Base-by-base conservation (phyloP, 2,888 invertebrate genomes). In the Dinocampus coccinellae region DNA sequence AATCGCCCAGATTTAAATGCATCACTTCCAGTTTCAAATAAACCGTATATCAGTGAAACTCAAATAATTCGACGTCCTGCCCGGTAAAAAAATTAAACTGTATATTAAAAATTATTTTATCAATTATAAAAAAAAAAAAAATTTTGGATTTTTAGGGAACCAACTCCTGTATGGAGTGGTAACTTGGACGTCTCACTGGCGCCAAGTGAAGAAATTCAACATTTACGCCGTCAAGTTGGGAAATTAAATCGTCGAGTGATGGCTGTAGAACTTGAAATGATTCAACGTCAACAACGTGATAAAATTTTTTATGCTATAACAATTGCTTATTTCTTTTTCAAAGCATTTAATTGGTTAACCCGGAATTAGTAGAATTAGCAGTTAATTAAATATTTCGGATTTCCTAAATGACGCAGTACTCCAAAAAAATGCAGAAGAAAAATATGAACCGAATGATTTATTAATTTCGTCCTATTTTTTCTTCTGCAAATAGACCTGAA, bases 201-300 rank as follows among this genome's bases (percentile, higher is more conserved):
- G 26, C 86, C 93, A 75, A 89, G 90, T 52, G 96, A 96, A 88
- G 96, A 96, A 88, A 90, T 96, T 69, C 90, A 94, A 57, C 94
- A 96, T 88, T 90, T 97, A 81, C 91, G 96, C 74, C 91, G 94
- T 62, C 97, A 97, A 88, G 91, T 97, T 82, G 94, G 95, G 24
- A 96, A 96, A 86, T 87, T 97, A 76, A 95, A 96, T 86, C 91
- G 96, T 61, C 92, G 97, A 22, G 93, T 97, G 9, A 92, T 96
- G 89, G 92, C 94, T 6, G 91, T 97, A 75, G 97, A 97, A 88
- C 91, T 96, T 74, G 96, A 97, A 81, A 93, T 94, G 84, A 89
- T 94, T 79, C 94, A 94, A 83, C 90, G 96, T 72, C 92, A 95
- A 81, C 95, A 97, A 84, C 92, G 95, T 78, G 97, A 97, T 83